phyloP scores from a whole-genome alignment of 2,888 invertebrate genomes.

The Onchidella celtica region DNA sequence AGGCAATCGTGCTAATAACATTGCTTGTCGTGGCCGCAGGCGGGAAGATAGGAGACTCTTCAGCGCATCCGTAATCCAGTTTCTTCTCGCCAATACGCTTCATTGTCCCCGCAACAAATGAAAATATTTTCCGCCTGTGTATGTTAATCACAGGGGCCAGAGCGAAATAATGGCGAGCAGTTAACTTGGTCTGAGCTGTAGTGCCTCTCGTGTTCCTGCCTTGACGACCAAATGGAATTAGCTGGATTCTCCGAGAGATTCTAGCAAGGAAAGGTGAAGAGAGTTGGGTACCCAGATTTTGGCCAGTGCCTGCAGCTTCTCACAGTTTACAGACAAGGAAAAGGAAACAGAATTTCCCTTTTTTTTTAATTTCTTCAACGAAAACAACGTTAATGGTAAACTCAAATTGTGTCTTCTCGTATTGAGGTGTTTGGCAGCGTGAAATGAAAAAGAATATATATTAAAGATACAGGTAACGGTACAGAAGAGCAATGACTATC shows the following conservation, averaged over 20 bases:
- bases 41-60: conserved; percentile 35
- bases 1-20: conserved; percentile 46
- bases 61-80: conserved; percentile 41
- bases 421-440: too few species aligned
- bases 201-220: conserved; percentile 32
- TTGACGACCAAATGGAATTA: conserved; percentile 43
- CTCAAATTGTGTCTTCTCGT: too few species aligned
- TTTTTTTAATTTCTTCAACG: too few species aligned
- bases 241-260: conserved; percentile 35
- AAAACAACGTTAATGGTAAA: too few species aligned
- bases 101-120: conserved; percentile 48
- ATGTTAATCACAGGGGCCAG: conserved; percentile 32
- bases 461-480: too few species aligned
- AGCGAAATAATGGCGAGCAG: conserved; percentile 40
- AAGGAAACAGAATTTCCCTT: too few species aligned
- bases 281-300: too few species aligned
- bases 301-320: too few species aligned
- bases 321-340: too few species aligned
- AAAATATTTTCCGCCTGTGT: conserved; percentile 50
- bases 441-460: too few species aligned
- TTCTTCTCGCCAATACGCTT: conserved; percentile 39
- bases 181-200: conserved; percentile 34
- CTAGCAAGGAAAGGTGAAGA: conserved; percentile 1
- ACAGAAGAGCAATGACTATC: too few species aligned
- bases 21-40: conserved; percentile 34